Conservation (phyloP, 2,113 vertebrate species). For the Cyprinodon brontotheroides region DNA sequence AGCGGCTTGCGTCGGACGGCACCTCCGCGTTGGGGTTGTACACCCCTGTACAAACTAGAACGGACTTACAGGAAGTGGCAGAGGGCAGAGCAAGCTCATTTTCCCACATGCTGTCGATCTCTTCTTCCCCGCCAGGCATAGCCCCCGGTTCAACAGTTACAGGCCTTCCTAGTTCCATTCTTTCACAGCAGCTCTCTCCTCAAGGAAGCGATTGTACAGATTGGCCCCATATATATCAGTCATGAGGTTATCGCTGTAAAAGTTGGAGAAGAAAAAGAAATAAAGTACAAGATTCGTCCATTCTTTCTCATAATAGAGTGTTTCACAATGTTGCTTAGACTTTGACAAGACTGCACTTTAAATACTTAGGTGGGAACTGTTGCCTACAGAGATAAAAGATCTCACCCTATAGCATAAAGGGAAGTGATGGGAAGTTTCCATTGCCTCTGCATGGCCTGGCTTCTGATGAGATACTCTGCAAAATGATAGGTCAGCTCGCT, state of each 20-base stretch:
- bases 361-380: not conserved
- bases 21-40: conserved; percentile 80
- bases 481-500: conserved; percentile 90
- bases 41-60: conserved; percentile 90
- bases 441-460: conserved; percentile 78
- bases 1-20: conserved; percentile 63
- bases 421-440: conserved; percentile 84
- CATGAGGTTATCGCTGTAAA: conserved; percentile 88
- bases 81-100: conserved; percentile 78
- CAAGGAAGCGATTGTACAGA: conserved; percentile 88
- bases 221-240: conserved; percentile 94
- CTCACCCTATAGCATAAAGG: conserved; percentile 90
- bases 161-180: no score
- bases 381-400: not conserved
- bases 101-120: conserved; percentile 75
- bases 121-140: conserved; percentile 70
- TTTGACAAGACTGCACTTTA: not conserved
- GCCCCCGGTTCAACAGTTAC: no score
- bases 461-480: conserved; percentile 86
- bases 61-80: conserved; percentile 84
- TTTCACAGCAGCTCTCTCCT: conserved; percentile 72
- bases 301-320: not conserved
- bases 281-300: not conserved
- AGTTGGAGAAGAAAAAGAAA: not conserved
- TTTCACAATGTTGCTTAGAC: no score